Evolutionary conservation across 2,113 vertebrate genomes (phyloP).

Genomic region (Silurus meridionalis): DNA sequence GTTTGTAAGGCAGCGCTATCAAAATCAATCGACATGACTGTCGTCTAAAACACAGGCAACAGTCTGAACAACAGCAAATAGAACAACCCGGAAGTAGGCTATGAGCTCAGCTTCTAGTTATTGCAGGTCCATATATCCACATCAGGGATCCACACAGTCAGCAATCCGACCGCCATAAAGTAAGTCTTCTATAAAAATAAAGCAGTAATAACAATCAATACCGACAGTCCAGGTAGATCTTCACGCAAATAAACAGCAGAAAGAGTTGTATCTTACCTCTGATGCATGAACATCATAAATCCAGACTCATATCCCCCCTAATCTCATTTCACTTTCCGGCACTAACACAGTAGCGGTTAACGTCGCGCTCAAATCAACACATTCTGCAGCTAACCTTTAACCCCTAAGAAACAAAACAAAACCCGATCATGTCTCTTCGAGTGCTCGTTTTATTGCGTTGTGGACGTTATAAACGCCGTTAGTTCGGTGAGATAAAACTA

Average conservation of each 20-base stretch:
- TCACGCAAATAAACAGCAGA: neutral
- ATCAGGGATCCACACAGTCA: neutral
- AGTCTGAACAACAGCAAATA: neutral
- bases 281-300: neutral
- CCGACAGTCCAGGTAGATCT: no score
- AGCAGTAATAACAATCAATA: neutral
- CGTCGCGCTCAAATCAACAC: neutral
- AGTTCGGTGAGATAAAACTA: no score
- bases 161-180: neutral
- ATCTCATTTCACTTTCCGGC: neutral
- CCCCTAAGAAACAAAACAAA: neutral
- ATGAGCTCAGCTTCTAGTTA: neutral
- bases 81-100: no score
- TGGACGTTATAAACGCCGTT: neutral
- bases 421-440: neutral
- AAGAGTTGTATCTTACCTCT: constrained; percentile 4
- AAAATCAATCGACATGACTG: constrained; percentile 77
- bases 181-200: no score
- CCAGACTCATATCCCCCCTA: neutral
- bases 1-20: constrained; percentile 75
- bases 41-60: neutral
- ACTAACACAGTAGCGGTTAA: neutral
- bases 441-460: neutral
- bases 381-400: neutral
- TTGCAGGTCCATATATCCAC: neutral